phyloP scores from a whole-genome alignment of 2,888 invertebrate genomes.

The Cryptocheilus praepositus region DNA sequence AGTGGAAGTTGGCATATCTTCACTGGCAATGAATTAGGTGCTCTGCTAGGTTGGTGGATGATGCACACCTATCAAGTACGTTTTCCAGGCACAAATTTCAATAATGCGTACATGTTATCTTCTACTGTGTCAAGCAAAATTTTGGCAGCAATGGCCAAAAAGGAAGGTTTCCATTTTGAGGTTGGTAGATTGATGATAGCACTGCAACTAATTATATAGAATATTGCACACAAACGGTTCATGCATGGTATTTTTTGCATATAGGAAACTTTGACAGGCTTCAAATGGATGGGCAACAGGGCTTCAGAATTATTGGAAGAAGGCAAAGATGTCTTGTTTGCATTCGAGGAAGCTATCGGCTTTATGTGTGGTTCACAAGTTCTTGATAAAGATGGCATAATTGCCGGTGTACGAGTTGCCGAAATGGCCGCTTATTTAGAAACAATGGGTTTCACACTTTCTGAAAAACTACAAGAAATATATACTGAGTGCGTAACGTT shows the following conservation, averaged over 20 bases:
- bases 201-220: background rate
- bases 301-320: slow-evolving; percentile 82
- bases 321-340: slow-evolving; percentile 89
- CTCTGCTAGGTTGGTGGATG: slow-evolving; percentile 96
- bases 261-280: slow-evolving; percentile 96
- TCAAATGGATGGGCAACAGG: slow-evolving; percentile 99
- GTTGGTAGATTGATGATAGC: slow-evolving; percentile 65
- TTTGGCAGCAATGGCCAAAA: slow-evolving; percentile 85
- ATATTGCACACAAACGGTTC: slow-evolving; percentile 4
- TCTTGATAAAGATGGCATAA: slow-evolving; percentile 97
- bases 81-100: slow-evolving; percentile 74
- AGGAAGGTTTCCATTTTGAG: slow-evolving; percentile 84
- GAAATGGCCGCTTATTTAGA: slow-evolving; percentile 86
- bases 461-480: slow-evolving; percentile 83
- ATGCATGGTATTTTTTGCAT: background rate
- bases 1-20: slow-evolving; percentile 91
- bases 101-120: slow-evolving; percentile 88
- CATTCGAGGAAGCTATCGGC: slow-evolving; percentile 99
- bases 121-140: slow-evolving; percentile 99
- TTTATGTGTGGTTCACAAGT: slow-evolving; percentile 95
- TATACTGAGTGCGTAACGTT: slow-evolving; percentile 79
- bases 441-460: slow-evolving; percentile 77
- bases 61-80: slow-evolving; percentile 79
- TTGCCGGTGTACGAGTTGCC: slow-evolving; percentile 88
- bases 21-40: slow-evolving; percentile 96